Evolutionary conservation across 2,797 vertebrate species (phyloP), one percentile per base, ranked within the genome.

Genomic region (Notamacropus eugenii): DNA sequence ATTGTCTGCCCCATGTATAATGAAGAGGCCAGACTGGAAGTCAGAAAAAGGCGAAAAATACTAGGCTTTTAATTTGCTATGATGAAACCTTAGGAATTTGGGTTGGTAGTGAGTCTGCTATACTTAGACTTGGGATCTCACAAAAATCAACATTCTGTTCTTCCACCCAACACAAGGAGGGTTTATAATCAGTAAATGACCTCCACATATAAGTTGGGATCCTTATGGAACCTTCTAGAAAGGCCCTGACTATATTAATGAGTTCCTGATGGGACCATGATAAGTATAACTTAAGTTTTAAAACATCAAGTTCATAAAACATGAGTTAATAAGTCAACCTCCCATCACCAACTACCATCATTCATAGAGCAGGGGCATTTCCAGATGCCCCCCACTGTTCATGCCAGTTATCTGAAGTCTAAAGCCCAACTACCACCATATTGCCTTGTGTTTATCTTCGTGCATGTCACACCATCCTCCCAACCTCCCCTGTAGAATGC

Each of bases 31-130:
- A 16, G 12, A 5, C 29, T 54, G n/a, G 3, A 55, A 11, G 57
- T 46, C n/a, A 13, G 29, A 57, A 16, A 62, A 54, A 95, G 55
- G 40, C 50, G 52, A 82, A 55, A 28, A 0, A 5, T 0, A 27
- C 27, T 0, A 4, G 31, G n/a, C 1, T 8, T 31, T 46, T 57
- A 54, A 12, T 52, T 28, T 3, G 10, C 40, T 50, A 28, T 54
- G 14, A 28, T 0, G 0, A 0, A 40, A n/a, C 5, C 28, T 0
- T 3, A 5, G 31, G 40, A 3, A 4, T 16, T 92, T 31, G 54
- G 59, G 34, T 2, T 22, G 9, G 12, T 4, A 31, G 52, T 56
- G 55, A 62, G 31, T 22, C 0, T 50, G 0, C 14, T 54, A 11
- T 14, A 10, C 40, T 56, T n/a, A 31, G 92, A 62, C 13, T 90